Evolutionary conservation across 2,797 vertebrate genomes (phyloP), one percentile per base, ranked within the genome.

Genomic region (Sciaenops ocellatus): DNA sequence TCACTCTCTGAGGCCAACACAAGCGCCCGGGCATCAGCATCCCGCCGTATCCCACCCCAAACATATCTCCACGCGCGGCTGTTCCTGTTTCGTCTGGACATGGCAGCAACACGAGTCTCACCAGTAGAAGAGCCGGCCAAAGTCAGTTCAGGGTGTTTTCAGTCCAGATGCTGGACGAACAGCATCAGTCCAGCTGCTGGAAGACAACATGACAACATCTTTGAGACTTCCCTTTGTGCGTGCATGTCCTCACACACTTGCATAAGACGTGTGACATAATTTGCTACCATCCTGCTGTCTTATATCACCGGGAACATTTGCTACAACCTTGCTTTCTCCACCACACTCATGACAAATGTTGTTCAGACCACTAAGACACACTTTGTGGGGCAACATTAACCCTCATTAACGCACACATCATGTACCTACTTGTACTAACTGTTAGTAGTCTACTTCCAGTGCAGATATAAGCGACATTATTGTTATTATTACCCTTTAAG

Each of bases 61-160:
- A 98, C 97, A 0, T 97, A 98, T 68, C 95, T 95, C 97, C 98
- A 99, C 2, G 96, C 97, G 54, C 96, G 95, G 89, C 96, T 97
- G 92, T 96, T 98, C 69, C 97, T 95, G 9, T 96, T 95, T 52
- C 97, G 95, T 56, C 98, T 95, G 1, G 98, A 97, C 98, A 99
- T 99, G 91, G 83, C 91, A 90, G 78, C 76, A 54, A 47, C 56
- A 38, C 7, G 34, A 73, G 77, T 61, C 61, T 72, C 77, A 69
- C 52, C 41, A 18, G 73, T 42, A 9, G n/a, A 79, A 78, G 28
- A 73, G 38, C 24, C 68, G 13, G 78, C 12, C 18, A 46, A 9
- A 38, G 38, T 74, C 81, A 67, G 78, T 51, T 79, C 28, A 73
- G 61, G 47, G 30, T 30, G 30, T 38, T 68, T 57, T 88, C 50